Conservation (phyloP, 2,888 invertebrate species). For the Lasioglossum lativentre region DNA sequence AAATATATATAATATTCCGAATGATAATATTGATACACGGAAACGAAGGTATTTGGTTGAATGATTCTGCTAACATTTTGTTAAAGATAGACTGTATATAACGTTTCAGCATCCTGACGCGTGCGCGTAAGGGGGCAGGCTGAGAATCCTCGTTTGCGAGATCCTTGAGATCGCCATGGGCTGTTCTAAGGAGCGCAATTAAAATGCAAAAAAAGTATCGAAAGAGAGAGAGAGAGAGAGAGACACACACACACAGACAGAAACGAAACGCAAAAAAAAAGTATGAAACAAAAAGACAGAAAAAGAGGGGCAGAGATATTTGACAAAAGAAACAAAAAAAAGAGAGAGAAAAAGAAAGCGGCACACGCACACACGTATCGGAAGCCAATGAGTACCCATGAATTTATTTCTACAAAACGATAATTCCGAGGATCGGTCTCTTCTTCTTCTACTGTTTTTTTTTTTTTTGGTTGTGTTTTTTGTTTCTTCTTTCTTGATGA, state of each 20-base stretch:
- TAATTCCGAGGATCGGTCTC: conserved; percentile 68
- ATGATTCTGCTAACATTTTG: conserved; percentile 54
- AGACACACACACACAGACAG: conserved; percentile 38
- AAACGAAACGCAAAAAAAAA: conserved; percentile 64
- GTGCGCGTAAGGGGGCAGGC: conserved; percentile 79
- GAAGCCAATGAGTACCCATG: conserved; percentile 81
- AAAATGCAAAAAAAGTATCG: conserved; percentile 48
- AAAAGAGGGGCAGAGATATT: conserved; percentile 58
- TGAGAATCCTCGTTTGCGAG: conserved; percentile 73
- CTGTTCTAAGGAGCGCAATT: conserved; percentile 72
- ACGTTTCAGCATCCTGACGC: conserved; percentile 84
- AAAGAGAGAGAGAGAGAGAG: conserved; percentile 58
- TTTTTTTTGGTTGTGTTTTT: conserved; percentile 69
- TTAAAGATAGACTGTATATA: conserved; percentile 75
- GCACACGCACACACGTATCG: conserved; percentile 84
- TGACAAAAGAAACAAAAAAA: conserved; percentile 67
- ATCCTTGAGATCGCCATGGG: conserved; percentile 78
- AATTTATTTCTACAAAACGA: conserved; percentile 68
- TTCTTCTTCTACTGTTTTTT: conserved; percentile 68
- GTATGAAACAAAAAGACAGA: conserved; percentile 54
- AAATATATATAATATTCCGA: not conserved
- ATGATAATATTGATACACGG: conserved; percentile 35
- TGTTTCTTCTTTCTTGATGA: conserved; percentile 78
- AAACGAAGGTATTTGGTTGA: conserved; percentile 56
- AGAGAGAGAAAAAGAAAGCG: conserved; percentile 76